A percentile compares a stretch with the other conserved stretches of the same genome.
phyloP scores from a whole-genome alignment of 2,113 vertebrate species.

The Micronycteris hirsuta region DNA sequence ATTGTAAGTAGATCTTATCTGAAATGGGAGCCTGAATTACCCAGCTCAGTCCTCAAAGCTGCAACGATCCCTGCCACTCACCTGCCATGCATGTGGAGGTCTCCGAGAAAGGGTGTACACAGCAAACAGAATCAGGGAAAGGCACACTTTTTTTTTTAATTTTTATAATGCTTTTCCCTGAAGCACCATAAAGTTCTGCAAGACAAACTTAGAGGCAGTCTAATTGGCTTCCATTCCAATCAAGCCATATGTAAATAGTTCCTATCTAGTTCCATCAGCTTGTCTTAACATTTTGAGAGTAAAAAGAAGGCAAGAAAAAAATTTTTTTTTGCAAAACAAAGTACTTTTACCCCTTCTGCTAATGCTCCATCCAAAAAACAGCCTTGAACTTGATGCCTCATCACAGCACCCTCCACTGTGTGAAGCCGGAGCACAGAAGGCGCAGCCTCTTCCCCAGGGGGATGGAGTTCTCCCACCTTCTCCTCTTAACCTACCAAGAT shows the following conservation, averaged over 20 bases:
- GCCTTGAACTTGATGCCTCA: neutral
- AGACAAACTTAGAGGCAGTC: neutral
- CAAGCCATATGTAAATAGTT: neutral
- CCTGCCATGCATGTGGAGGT: neutral
- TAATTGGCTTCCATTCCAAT: neutral
- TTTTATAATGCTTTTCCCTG: neutral
- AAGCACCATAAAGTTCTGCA: neutral
- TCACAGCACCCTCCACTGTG: too few species aligned
- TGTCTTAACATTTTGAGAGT: neutral
- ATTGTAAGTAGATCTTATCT: neutral
- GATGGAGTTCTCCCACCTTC: neutral
- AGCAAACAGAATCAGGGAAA: neutral
- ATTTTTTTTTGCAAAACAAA: neutral
- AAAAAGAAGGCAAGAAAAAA: neutral
- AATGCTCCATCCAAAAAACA: neutral
- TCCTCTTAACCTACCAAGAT: neutral
- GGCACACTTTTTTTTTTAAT: neutral
- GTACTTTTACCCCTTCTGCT: neutral
- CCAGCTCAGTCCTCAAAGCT: neutral
- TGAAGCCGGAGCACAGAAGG: neutral
- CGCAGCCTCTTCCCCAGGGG: neutral
- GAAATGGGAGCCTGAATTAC: neutral
- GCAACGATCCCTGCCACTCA: neutral
- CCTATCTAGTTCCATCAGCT: neutral
- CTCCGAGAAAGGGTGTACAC: neutral